These are phyloP conservation scores for Lucilia sericata DNA, from an alignment of 1,140 invertebrate genomes.

Conservation along the genomic window DNA sequence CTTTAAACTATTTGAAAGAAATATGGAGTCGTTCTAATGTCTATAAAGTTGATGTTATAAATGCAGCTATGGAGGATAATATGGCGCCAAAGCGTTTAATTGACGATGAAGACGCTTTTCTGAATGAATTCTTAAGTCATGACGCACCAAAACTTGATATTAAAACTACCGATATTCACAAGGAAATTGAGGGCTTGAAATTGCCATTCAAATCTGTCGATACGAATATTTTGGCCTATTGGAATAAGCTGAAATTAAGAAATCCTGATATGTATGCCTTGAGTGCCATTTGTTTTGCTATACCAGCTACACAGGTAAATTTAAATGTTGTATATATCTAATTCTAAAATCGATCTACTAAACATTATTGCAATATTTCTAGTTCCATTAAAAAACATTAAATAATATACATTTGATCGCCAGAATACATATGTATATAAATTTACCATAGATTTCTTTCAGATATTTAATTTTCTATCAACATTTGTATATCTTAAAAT, in stretches of 20 bases:
- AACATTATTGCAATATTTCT: too few species aligned
- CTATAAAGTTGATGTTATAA: not conserved
- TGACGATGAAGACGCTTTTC: slow-evolving; percentile 13
- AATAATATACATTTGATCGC: too few species aligned
- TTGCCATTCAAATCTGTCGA: slow-evolving; percentile 24
- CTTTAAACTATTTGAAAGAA: not conserved
- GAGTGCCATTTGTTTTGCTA: slow-evolving; percentile 21
- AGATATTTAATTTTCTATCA: too few species aligned
- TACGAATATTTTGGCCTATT: slow-evolving; percentile 19
- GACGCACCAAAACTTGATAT: not conserved
- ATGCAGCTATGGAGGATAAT: not conserved
- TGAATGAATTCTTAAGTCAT: not conserved
- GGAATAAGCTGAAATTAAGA: not conserved
- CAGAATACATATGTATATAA: too few species aligned
- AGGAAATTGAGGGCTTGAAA: not conserved
- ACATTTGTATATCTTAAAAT: not conserved
- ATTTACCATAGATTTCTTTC: too few species aligned
- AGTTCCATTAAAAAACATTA: too few species aligned
- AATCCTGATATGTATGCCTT: slow-evolving; percentile 21
- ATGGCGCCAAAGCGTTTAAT: too few species aligned
- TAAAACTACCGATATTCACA: not conserved
- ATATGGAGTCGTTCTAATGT: slow-evolving; percentile 14
- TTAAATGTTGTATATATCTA: not conserved
- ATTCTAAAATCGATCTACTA: too few species aligned
- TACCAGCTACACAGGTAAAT: slow-evolving; percentile 31